A percentile compares a stretch with the other conserved stretches of the same genome.
phyloP scores from a whole-genome alignment of 2,113 vertebrate genomes.

The Elephas maximus region DNA sequence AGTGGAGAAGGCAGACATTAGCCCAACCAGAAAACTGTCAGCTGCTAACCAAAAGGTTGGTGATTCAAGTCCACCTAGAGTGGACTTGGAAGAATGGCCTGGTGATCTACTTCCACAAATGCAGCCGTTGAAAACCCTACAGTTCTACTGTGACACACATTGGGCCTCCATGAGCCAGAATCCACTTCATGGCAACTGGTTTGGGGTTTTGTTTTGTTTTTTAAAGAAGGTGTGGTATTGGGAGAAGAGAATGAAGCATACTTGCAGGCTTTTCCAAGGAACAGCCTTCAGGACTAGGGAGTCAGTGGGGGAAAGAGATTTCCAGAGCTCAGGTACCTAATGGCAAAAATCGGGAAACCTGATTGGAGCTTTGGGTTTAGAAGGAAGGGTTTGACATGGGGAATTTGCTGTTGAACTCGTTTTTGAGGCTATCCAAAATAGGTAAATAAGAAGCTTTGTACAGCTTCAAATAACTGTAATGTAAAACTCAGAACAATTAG shows the following conservation, averaged over 20 bases:
- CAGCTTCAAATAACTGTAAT: neutral
- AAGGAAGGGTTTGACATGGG: neutral
- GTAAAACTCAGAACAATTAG: neutral
- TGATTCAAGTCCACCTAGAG: no score
- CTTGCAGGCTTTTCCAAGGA: neutral
- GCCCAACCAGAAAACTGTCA: neutral
- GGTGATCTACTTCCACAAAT: no score
- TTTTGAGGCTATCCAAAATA: neutral
- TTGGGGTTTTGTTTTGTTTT: neutral
- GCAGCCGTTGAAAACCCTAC: no score
- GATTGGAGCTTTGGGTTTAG: neutral
- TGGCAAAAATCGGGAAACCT: neutral
- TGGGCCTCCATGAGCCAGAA: no score
- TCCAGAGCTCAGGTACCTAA: neutral
- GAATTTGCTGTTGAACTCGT: neutral
- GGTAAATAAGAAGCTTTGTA: neutral
- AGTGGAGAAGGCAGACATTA: rapidly evolving
- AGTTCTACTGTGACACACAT: neutral
- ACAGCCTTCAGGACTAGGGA: no score
- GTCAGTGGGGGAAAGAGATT: neutral
- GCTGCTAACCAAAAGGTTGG: no score
- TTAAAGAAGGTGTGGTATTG: no score
- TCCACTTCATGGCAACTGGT: neutral
- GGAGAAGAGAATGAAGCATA: neutral
- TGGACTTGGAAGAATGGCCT: no score